These are phyloP conservation scores for Emys orbicularis DNA, from an alignment of 2,797 vertebrate genomes.

Conservation along the genomic window DNA sequence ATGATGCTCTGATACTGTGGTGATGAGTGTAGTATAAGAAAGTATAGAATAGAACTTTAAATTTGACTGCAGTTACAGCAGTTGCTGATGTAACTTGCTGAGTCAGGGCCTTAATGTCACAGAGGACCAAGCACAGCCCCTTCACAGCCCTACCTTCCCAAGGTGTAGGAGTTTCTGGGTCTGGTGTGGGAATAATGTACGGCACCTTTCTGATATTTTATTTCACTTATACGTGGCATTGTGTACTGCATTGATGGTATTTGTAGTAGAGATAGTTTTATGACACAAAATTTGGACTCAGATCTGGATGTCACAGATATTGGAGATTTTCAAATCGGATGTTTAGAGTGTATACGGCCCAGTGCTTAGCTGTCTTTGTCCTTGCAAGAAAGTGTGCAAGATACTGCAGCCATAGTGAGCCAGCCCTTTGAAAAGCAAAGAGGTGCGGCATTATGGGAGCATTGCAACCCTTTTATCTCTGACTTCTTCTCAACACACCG, in stretches of 20 bases:
- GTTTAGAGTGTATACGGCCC: background rate
- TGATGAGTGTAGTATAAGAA: background rate
- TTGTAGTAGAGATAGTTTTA: background rate
- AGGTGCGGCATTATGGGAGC: background rate
- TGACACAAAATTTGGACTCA: background rate
- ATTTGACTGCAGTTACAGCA: background rate
- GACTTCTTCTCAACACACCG: background rate
- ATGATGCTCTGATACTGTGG: background rate
- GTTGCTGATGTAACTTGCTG: background rate
- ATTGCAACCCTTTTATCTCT: background rate
- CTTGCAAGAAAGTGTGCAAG: background rate
- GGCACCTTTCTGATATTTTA: background rate
- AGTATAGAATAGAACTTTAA: background rate
- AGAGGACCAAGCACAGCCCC: background rate
- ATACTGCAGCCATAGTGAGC: background rate
- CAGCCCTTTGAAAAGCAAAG: background rate
- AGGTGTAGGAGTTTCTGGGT: background rate
- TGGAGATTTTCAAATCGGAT: background rate
- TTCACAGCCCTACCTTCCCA: background rate
- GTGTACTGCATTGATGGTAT: background rate
- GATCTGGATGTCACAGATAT: background rate
- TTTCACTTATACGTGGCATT: accelerated
- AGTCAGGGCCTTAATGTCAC: background rate
- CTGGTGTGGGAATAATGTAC: background rate
- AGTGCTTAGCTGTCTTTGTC: background rate